Conservation (phyloP, 2,113 vertebrate species). For the Camelus bactrianus region DNA sequence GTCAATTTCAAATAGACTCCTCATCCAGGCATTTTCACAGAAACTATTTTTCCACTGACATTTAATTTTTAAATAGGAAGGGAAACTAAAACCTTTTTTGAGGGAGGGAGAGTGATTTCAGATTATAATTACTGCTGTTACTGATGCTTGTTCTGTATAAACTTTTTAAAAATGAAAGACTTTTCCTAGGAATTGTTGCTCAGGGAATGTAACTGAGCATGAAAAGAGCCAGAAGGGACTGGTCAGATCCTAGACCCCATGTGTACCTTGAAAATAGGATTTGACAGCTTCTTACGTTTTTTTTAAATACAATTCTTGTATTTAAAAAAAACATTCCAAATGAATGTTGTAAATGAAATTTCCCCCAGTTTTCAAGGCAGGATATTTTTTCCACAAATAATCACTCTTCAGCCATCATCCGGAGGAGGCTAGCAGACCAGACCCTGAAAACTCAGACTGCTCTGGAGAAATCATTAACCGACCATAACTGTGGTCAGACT, state of each 20-base stretch:
- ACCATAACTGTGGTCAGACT: background rate
- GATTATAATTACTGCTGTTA: background rate
- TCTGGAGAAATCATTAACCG: conserved; percentile 69
- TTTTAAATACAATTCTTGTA: background rate
- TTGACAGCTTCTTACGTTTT: background rate
- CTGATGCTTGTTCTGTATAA: background rate
- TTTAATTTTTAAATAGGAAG: conserved; percentile 20
- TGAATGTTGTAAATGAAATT: background rate
- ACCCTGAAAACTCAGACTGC: conserved; percentile 3
- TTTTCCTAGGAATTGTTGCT: background rate
- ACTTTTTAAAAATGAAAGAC: background rate
- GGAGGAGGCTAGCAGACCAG: conserved; percentile 29
- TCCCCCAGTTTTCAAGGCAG: background rate
- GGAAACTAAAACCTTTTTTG: background rate
- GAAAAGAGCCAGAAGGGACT: background rate
- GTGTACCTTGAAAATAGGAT: background rate
- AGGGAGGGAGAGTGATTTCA: background rate
- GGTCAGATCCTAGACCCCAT: background rate
- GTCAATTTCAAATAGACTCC: background rate
- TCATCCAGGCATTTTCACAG: background rate
- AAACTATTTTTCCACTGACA: background rate
- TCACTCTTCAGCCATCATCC: background rate
- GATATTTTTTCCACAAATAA: conserved; percentile 37
- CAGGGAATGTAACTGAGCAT: background rate
- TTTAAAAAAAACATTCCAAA: background rate